phyloP scores from a whole-genome alignment of 2,797 vertebrate genomes.

The Columba guinea region DNA sequence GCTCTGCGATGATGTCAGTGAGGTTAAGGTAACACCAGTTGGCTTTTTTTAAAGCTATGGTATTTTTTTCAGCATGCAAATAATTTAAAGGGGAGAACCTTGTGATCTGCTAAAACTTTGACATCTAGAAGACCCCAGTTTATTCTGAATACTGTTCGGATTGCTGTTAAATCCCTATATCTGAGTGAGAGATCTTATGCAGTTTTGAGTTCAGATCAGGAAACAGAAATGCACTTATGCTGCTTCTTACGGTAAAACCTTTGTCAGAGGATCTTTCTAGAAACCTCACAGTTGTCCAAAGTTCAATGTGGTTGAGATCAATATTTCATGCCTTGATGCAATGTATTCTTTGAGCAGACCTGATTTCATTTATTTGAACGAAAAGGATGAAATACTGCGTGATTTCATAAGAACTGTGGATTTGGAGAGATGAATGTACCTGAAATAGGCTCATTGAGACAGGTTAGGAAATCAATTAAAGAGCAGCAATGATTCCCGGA shows the following conservation, averaged over 20 bases:
- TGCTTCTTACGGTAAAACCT: not conserved
- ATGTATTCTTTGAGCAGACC: not conserved
- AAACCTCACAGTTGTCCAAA: not conserved
- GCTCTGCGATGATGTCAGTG: not conserved
- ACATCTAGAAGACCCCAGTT: not conserved
- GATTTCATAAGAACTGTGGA: not conserved
- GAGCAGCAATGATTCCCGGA: not conserved
- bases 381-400: not conserved
- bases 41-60: not conserved
- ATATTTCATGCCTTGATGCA: not conserved
- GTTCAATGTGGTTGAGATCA: not conserved
- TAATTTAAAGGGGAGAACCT: not conserved
- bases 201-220: not conserved
- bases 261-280: not conserved
- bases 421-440: not conserved
- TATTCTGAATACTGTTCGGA: not conserved
- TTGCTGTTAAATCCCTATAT: not conserved
- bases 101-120: not conserved
- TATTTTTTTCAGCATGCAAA: not conserved
- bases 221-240: not conserved
- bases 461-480: not conserved
- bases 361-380: conserved; percentile 14
- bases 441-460: not conserved
- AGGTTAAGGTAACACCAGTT: not conserved
- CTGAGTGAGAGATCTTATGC: not conserved